Conservation (phyloP, 1,140 invertebrate species). For the Luehdorfia chinensis region DNA sequence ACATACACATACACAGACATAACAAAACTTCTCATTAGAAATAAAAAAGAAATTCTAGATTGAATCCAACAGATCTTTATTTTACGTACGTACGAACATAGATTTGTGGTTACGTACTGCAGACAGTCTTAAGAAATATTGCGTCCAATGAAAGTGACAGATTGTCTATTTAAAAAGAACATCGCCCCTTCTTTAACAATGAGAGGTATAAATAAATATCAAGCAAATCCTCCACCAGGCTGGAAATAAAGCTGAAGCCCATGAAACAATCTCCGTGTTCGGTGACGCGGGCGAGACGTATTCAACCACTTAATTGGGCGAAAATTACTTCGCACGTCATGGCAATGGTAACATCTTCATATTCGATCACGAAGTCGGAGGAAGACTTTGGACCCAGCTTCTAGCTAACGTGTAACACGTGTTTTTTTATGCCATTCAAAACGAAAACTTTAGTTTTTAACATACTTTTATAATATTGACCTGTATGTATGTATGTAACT, state of each 20-base stretch:
- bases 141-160: constrained; percentile 7
- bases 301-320: constrained; percentile 59
- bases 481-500: too few species aligned
- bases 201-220: constrained; percentile 11
- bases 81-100: too few species aligned
- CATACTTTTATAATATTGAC: too few species aligned
- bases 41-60: too few species aligned
- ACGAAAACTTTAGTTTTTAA: too few species aligned
- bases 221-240: constrained; percentile 21
- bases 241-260: constrained; percentile 40
- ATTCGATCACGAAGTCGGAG: not conserved
- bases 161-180: not conserved
- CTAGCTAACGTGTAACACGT: too few species aligned
- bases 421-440: too few species aligned
- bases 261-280: constrained; percentile 50
- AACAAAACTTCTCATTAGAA: too few species aligned
- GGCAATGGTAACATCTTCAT: constrained; percentile 25
- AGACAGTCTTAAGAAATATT: too few species aligned
- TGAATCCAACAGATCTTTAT: too few species aligned
- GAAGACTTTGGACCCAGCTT: not conserved
- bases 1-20: too few species aligned
- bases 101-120: too few species aligned
- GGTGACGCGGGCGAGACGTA: constrained; percentile 49
- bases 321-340: constrained; percentile 53
- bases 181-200: not conserved